These are phyloP conservation scores for Calephelis perditalis DNA, from an alignment of 2,888 invertebrate genomes.

Conservation along the genomic window DNA sequence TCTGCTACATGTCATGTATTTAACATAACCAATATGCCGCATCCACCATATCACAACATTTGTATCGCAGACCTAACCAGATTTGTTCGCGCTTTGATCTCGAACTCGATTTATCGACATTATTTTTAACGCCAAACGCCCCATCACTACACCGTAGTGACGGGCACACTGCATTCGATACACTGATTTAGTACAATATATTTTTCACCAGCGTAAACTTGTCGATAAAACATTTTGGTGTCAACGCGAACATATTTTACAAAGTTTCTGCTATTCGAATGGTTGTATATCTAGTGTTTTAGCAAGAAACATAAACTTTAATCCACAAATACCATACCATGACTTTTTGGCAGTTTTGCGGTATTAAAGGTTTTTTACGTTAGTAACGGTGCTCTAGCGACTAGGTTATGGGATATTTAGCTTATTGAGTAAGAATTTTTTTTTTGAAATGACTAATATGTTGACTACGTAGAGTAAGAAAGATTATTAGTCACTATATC, in stretches of 20 bases:
- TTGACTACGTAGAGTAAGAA: too few species aligned
- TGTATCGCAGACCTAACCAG: constrained; percentile 45
- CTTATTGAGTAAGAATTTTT: too few species aligned
- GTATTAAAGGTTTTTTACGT: too few species aligned
- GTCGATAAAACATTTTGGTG: constrained; percentile 19
- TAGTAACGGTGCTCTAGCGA: too few species aligned
- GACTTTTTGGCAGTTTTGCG: too few species aligned
- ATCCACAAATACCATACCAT: too few species aligned
- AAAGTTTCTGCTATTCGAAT: neutral
- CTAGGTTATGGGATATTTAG: too few species aligned
- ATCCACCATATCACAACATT: constrained; percentile 37
- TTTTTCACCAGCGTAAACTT: constrained; percentile 22
- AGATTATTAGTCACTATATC: too few species aligned
- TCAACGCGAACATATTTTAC: constrained; percentile 16
- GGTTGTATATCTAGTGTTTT: neutral
- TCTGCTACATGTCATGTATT: too few species aligned
- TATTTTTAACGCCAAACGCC: constrained; percentile 72
- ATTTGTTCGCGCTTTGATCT: constrained; percentile 77
- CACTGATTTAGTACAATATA: constrained; percentile 27
- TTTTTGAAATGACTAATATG: too few species aligned
- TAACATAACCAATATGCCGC: constrained; percentile 28
- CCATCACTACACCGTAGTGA: constrained; percentile 66
- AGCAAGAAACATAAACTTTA: too few species aligned
- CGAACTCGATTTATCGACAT: constrained; percentile 73
- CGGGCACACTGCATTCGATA: constrained; percentile 39